A percentile compares a stretch with the other conserved stretches of the same genome.
Conservation (phyloP, 2,888 invertebrate species). For the Acrobasis suavella region DNA sequence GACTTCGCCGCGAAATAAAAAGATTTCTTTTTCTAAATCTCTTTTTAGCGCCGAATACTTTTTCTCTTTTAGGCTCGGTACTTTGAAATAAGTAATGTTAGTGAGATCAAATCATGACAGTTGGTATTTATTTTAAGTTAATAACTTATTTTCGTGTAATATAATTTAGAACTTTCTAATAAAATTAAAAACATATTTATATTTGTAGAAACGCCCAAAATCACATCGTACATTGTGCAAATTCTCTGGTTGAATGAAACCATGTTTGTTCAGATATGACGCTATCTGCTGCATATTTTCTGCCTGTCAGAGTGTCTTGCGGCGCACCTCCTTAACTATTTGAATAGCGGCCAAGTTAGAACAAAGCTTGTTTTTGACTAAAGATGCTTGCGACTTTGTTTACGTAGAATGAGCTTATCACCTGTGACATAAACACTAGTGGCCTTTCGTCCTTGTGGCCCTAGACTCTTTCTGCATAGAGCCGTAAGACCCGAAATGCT, state of each 20-base stretch:
- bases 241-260: background rate
- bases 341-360: slow-evolving; percentile 13
- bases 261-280: slow-evolving; percentile 15
- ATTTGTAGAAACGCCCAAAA: too few species aligned
- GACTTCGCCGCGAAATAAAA: background rate
- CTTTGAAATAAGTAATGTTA: background rate
- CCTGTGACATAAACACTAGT: too few species aligned
- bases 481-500: too few species aligned
- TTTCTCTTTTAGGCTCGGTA: background rate
- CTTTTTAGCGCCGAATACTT: background rate
- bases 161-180: too few species aligned
- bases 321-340: slow-evolving; percentile 12
- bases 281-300: slow-evolving; percentile 6
- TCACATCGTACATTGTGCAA: background rate
- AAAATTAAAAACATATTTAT: too few species aligned
- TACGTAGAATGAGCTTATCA: too few species aligned
- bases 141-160: too few species aligned
- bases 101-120: background rate
- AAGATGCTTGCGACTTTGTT: too few species aligned
- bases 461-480: too few species aligned
- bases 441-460: too few species aligned
- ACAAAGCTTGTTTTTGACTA: background rate
- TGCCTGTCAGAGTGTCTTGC: slow-evolving; percentile 8
- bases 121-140: background rate
- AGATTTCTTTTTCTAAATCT: background rate